phyloP scores from a whole-genome alignment of 2,888 invertebrate species.

The Fissipunctia ypsillon region DNA sequence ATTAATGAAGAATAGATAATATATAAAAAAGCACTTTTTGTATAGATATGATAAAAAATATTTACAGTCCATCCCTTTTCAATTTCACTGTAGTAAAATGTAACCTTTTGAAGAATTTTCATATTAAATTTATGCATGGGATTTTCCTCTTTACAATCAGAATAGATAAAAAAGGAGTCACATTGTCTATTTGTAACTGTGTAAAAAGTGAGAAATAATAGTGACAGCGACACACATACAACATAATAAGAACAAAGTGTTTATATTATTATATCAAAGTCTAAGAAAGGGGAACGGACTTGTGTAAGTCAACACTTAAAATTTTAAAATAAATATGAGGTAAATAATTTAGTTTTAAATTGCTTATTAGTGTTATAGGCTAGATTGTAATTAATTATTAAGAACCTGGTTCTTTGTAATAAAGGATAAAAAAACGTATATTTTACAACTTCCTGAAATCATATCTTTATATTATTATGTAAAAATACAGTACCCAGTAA shows the following conservation, averaged over 20 bases:
- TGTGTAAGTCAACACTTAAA: no score
- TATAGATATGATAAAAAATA: no score
- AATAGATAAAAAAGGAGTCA: background rate
- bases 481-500: no score
- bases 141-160: constrained; percentile 21
- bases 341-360: no score
- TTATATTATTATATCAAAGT: no score
- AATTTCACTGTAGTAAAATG: background rate
- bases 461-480: background rate
- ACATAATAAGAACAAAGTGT: background rate
- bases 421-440: background rate
- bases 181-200: background rate
- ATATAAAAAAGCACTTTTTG: no score
- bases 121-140: background rate
- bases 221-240: background rate
- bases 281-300: no score
- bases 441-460: background rate
- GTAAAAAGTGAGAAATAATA: background rate
- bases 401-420: background rate
- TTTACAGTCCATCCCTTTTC: no score
- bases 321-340: no score
- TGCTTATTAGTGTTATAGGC: background rate
- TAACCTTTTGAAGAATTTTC: background rate
- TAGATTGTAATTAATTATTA: background rate
- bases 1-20: no score